Evolutionary conservation across 2,797 vertebrate species (phyloP), one percentile per base, ranked within the genome.

Genomic region (Mastacembelus armatus): DNA sequence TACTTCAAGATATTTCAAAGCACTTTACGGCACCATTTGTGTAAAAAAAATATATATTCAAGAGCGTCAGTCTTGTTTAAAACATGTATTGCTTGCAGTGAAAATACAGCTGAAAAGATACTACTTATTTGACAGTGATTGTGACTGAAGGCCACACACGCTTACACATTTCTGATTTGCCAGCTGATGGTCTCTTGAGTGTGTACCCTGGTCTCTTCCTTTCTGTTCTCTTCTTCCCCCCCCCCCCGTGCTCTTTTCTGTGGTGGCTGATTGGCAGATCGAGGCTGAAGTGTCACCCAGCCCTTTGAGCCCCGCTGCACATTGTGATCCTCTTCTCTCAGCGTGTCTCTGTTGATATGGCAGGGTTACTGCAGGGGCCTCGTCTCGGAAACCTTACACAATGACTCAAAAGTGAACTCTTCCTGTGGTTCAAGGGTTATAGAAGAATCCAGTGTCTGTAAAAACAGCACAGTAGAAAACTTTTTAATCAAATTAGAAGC

Each of bases 261-360:
- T 71, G 52, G 32, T 42, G 35, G 49, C 40, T 92, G 91, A 92
- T 84, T 92, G 93, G 83, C 92, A 92, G 90, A 91, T 91, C 66
- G 68, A 85, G 91, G 91, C 87, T 84, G 81, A 87, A 85, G 85
- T 87, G 85, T 88, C 80, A 77, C 77, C 71, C 45, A 10, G 76
- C 77, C 64, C 85, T 76, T 66, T 33, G 44, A 69, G 85, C 81
- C 77, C 36, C 3, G 54, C 72, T 16, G 67, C 78, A 61, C 80
- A 65, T 61, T 55, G 56, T 52, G 59, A 64, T 83, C 79, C 63
- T 76, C 65, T 62, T 67, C 74, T 77, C 79, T 74, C 77, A 16
- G 54, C 38, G 55, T 48, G 76, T 80, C 81, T 88, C 66, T 80
- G 66, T 85, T 78, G 84, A 86, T 75, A 65, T 55, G 76, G 76